Percentiles rank a stretch among this genome's conserved stretches.
Evolutionary conservation across 37 sponge, comb jelly and placozoan species (phyloP).

Genomic region (Lycopodina hypogea): DNA sequence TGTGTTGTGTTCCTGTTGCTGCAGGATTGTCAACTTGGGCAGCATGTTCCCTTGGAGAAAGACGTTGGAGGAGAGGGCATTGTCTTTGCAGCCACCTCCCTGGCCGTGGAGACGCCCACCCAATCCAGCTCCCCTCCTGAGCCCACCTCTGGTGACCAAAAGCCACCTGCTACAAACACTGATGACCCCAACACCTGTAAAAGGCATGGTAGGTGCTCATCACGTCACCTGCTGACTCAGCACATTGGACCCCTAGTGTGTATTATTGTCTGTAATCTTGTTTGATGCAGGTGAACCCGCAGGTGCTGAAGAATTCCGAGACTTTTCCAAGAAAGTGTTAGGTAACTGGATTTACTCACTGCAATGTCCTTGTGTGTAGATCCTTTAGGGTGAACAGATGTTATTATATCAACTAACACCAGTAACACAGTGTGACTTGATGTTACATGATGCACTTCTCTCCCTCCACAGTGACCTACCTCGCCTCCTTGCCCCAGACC

Average conservation of each 20-base stretch:
- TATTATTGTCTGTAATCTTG: background rate
- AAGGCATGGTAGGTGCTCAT: conserved; percentile 36
- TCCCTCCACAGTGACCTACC: conserved; percentile 32
- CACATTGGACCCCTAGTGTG: no score
- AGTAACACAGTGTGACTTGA: background rate
- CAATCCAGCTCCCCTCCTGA: background rate
- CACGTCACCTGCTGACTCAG: no score
- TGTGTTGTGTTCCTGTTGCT: background rate
- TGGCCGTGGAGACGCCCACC: background rate
- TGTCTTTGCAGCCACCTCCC: background rate
- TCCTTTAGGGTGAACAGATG: no score
- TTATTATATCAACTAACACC: background rate
- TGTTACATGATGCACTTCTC: background rate
- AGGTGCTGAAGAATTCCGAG: conserved; percentile 1
- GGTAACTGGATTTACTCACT: no score
- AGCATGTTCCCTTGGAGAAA: conserved; percentile 58
- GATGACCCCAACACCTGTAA: conserved; percentile 34
- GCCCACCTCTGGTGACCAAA: background rate
- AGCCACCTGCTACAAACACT: background rate
- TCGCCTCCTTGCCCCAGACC: conserved; percentile 26
- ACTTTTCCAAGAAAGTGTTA: conserved; percentile 50
- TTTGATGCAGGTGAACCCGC: conserved; percentile 11
- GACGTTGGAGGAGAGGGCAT: conserved; percentile 42
- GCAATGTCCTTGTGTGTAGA: no score
- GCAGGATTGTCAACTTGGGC: conserved; percentile 57